Base-by-base conservation (phyloP, 1,140 invertebrate species). In the Himalopsyche phryganea region DNA sequence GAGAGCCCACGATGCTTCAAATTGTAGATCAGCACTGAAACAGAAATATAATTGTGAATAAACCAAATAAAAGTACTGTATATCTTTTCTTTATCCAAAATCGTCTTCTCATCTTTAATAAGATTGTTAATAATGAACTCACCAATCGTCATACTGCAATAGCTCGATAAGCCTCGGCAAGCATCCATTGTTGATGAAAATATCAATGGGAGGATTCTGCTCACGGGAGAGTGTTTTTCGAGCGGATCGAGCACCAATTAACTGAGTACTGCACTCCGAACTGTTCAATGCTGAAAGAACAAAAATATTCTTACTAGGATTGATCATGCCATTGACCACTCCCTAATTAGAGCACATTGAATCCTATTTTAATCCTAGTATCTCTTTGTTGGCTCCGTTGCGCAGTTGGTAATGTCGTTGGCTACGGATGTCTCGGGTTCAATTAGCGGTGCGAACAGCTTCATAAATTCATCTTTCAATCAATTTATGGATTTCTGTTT, bases 1-100 rank as follows among this genome's bases (percentile, higher is more conserved):
- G 15, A 99, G 73, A 1, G 94, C 95, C 97, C 97, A 99, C 1
- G 96, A 90, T 19, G 96, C 90, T 79, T 99, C 97, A 79, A 98
- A 98, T 73, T 98, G 96, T 7, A 98, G 74, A 46, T 85, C 80
- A n/a, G 89, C 77, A 66, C 92, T 94, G 69, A 9, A 80, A 80
- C 23, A 28, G 9, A 28, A 5, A 28, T 28, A n/a, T 7, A 10
- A 48, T n/a, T n/a, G n/a, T n/a, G n/a, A 58, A 7, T 14, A n/a
- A n/a, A 44, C 19, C 10, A 60, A 15, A 36, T 50, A 36, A 58
- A 33, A 40, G 50, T 18, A n/a, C 10, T 15, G 23, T 61, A 44
- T 52, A 6, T 6, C 11, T 23, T 42, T 7, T 53, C 45, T 52
- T 47, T 35, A 7, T 49, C 9, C 9, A 49, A 33, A 32, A 32